Base-by-base conservation (phyloP, 2,888 invertebrate species). In the Archaeoteleia sp. region DNA sequence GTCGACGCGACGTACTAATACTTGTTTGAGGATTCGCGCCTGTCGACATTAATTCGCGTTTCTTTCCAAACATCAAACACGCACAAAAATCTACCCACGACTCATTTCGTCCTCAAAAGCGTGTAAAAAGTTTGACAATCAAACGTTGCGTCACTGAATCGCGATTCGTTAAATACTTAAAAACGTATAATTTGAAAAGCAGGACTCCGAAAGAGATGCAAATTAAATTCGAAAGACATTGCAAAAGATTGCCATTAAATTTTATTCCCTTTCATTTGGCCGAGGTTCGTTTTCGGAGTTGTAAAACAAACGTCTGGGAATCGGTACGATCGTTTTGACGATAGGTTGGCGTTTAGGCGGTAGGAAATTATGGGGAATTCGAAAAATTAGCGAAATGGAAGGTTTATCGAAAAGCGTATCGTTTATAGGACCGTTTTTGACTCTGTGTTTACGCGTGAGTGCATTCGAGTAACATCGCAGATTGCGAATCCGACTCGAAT, bases 1-100 rank as follows among this genome's bases (percentile, higher is more conserved):
- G 57, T 65, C 46, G 25, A 23, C 65, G 65, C 65, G 57, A 45
- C 45, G 57, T 57, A 65, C 57, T 65, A 65, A 65, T 65, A 65
- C 51, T 65, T 57, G 57, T 46, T 45, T 30, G 27, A 48, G 49
- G 43, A 25, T 29, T 57, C 39, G 51, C 45, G 51, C 45, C 57
- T 57, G 57, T 45, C 40, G 57, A 57, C 49, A 57, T 51, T 45
- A 4, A 20, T 20, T 20, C 20, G 20, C 5, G 2, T 20, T 4
- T 20, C 5, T 20, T 2, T 20, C 20, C 20, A 5, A 20, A 20
- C 20, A 5, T 20, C n/a, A n/a, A n/a, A n/a, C n/a, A n/a, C n/a
- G n/a, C n/a, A n/a, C n/a, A n/a, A n/a, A n/a, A n/a, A n/a, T n/a
- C n/a, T n/a, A n/a, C n/a, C n/a, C n/a, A n/a, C n/a, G n/a, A n/a